Evolutionary conservation across 1,140 invertebrate species (phyloP), one percentile per base, ranked within the genome.

Genomic region (Frieseomelitta varia): DNA sequence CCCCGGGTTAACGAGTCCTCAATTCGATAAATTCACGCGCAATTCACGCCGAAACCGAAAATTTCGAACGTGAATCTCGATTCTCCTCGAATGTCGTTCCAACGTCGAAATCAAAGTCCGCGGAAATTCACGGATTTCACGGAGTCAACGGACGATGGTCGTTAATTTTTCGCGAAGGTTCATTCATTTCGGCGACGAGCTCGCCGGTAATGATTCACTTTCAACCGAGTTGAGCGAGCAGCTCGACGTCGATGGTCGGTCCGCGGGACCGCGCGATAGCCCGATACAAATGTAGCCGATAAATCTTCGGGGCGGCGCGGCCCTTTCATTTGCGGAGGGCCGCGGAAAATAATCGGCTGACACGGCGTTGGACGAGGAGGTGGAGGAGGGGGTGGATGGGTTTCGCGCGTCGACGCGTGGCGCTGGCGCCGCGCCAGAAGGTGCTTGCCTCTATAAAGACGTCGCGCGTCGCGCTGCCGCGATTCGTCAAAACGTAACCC

Each of bases 401-500:
- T 67, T 63, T 24, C 76, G 39, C 67, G 76, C 69, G 81, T 84
- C 83, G 83, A 80, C 76, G 78, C 83, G 78, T 84, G 81, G 81
- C 67, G 76, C 63, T 92, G 90, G 91, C 90, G 39, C 71, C 17
- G 51, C 56, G 88, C 90, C 91, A 90, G 76, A 85, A 87, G 84
- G 84, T 78, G 88, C 82, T 30, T 30, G n/a, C n/a, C 90, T 91
- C 87, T 90, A 92, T 91, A 86, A 91, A 92, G 91, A 91, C 86
- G 90, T 92, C 88, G 88, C 84, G 90, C 85, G 76, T 87, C 86
- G 90, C 87, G 89, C 88, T 87, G 84, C 89, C 80, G 85, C 90
- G 91, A 93, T 93, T 93, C 90, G 92, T 93, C 93, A 93, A 93
- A 93, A 93, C 90, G 91, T 92, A 91, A 92, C 88, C 86, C 90